A percentile compares a stretch with the other conserved stretches of the same genome.
phyloP scores from a whole-genome alignment of 2,888 invertebrate genomes.

The Muschampia plurimacula region DNA sequence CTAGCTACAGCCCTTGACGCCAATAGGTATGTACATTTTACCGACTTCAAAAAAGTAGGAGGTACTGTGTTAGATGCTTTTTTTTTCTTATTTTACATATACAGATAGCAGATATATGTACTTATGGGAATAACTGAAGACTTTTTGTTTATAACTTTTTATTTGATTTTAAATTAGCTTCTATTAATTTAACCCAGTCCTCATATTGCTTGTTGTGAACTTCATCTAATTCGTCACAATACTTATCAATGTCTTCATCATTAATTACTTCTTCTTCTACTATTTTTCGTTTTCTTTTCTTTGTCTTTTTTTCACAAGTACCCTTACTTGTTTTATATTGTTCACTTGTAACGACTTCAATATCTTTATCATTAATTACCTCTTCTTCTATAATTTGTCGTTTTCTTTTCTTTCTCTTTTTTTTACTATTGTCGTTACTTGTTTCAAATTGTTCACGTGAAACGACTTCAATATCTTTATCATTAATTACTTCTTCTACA shows the following conservation, averaged over 20 bases:
- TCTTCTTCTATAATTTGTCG: conserved; percentile 56
- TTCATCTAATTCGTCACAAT: conserved; percentile 73
- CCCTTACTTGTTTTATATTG: too few species aligned
- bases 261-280: conserved; percentile 63
- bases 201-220: conserved; percentile 76
- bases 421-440: background rate
- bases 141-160: conserved; percentile 46
- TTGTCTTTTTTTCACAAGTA: conserved; percentile 37
- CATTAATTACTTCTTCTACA: conserved; percentile 65
- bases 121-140: background rate
- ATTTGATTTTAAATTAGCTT: conserved; percentile 66
- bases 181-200: conserved; percentile 75
- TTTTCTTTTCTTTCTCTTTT: conserved; percentile 49
- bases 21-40: too few species aligned
- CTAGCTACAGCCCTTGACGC: too few species aligned
- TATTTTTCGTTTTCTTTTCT: conserved; percentile 48
- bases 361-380: conserved; percentile 73
- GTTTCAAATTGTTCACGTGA: background rate
- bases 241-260: conserved; percentile 78
- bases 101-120: background rate
- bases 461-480: conserved; percentile 71
- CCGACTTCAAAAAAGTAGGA: too few species aligned
- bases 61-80: too few species aligned
- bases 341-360: conserved; percentile 52
- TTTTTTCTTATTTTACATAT: background rate